Percentiles rank a stretch among this genome's conserved stretches.
Evolutionary conservation across 2,888 invertebrate species (phyloP).

Genomic region (Epistrophe eligans): DNA sequence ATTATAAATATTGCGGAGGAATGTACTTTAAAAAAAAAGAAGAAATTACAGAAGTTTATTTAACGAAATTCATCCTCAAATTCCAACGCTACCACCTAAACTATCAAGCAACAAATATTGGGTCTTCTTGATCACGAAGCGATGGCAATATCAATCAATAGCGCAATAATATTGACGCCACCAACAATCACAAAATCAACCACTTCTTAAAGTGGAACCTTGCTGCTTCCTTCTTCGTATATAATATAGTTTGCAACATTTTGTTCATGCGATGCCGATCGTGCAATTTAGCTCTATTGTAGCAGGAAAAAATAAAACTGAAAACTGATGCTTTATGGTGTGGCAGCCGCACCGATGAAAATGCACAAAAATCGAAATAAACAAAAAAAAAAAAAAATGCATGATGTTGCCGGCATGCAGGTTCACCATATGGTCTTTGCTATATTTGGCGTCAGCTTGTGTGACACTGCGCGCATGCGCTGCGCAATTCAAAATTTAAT

Average conservation of each 20-base stretch:
- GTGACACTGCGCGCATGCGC: conserved; percentile 50
- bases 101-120: neutral
- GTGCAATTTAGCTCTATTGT: conserved; percentile 8
- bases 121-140: conserved; percentile 15
- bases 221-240: conserved; percentile 33
- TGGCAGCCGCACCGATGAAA: conserved; percentile 10
- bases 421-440: conserved; percentile 9
- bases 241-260: neutral
- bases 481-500: conserved; percentile 15
- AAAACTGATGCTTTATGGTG: conserved; percentile 42
- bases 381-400: no score
- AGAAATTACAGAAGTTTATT: no score
- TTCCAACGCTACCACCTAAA: neutral
- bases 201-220: conserved; percentile 22
- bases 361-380: conserved; percentile 21
- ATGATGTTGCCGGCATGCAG: conserved; percentile 24
- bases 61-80: no score
- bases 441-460: conserved; percentile 36
- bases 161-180: conserved; percentile 32
- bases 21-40: no score
- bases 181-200: conserved; percentile 7
- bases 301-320: conserved; percentile 53
- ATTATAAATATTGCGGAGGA: no score
- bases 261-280: conserved; percentile 53
- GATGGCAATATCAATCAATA: conserved; percentile 2